Base-by-base conservation (phyloP, 2,797 vertebrate species). In the Ctenopoma multispine region DNA sequence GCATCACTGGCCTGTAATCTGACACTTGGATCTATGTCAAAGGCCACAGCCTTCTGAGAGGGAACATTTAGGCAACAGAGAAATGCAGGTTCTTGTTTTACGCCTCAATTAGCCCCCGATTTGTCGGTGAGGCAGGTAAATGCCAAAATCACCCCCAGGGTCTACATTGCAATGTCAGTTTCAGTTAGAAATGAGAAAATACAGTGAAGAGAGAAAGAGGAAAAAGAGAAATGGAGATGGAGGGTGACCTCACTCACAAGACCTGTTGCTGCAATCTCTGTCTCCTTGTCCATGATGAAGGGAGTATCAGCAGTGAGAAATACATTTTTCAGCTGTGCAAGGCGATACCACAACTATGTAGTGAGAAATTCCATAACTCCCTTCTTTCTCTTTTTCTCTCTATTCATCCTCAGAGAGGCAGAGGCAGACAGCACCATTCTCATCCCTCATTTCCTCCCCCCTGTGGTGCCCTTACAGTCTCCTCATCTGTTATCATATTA, bases 41-140 rank as follows among this genome's bases (percentile, higher is more conserved):
- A 77, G 68, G 66, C 29, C 74, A 31, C 49, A 20, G 20, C 51
- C 34, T 49, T 66, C 57, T 43, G 29, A 21, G 44, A 79, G 15
- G 21, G 20, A 56, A 49, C 44, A 41, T 66, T 61, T 1, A 49
- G 55, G 49, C 3, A 18, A 53, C 15, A 63, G 23, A n/a, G 47
- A 60, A 51, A 63, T 2, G 29, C 7, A 53, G 24, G 46, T 36
- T 87, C 76, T 89, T 59, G 3, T 4, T 48, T 89, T 88, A 63
- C 63, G 3, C 51, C 64, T 76, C 62, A 81, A 86, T 90, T 89
- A 86, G 71, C 65, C 76, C 38, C 20, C 23, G 50, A 89, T 87
- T 83, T 89, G 84, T 84, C 63, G 2, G 27, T 1, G 0, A 51
- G 78, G 67, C 76, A 75, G 74, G 82, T 85, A 68, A 66, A 77